Evolutionary conservation across 2,797 vertebrate species (phyloP).

Genomic region (Hippoglossus hippoglossus): DNA sequence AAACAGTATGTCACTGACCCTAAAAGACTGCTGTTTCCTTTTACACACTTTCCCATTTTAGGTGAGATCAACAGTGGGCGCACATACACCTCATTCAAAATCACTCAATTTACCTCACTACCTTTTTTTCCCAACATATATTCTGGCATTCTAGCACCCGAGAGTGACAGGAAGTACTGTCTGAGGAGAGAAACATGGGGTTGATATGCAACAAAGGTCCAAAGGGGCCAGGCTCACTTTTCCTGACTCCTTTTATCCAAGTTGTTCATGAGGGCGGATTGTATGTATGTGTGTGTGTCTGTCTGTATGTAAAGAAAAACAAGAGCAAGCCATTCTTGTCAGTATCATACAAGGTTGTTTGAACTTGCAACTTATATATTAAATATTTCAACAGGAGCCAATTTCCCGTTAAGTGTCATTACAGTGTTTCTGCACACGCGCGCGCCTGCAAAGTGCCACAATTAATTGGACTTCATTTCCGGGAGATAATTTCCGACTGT

Average conservation of each 20-base stretch:
- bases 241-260: neutral
- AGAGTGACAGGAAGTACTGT: neutral
- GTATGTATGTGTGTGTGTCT: neutral
- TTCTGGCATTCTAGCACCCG: neutral
- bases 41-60: conserved; percentile 63
- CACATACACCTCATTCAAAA: conserved; percentile 20
- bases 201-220: neutral
- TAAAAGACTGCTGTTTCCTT: conserved; percentile 63
- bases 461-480: conserved; percentile 88
- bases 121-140: neutral
- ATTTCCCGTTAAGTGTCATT: conserved; percentile 84
- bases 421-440: conserved; percentile 77
- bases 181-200: neutral
- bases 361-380: conserved; percentile 72
- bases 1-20: conserved; percentile 72
- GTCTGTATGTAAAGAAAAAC: neutral
- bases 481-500: conserved; percentile 86
- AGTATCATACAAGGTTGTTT: conserved; percentile 68
- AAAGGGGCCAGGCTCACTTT: neutral
- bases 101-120: neutral
- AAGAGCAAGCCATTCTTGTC: conserved; percentile 51
- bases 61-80: conserved; percentile 24
- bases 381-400: conserved; percentile 81
- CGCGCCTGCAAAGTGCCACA: conserved; percentile 81
- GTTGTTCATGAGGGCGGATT: neutral